Percentiles rank a stretch among this genome's conserved stretches.
These are phyloP conservation scores for Heliconius erato DNA, from an alignment of 2,888 invertebrate species.

Conservation along the genomic window DNA sequence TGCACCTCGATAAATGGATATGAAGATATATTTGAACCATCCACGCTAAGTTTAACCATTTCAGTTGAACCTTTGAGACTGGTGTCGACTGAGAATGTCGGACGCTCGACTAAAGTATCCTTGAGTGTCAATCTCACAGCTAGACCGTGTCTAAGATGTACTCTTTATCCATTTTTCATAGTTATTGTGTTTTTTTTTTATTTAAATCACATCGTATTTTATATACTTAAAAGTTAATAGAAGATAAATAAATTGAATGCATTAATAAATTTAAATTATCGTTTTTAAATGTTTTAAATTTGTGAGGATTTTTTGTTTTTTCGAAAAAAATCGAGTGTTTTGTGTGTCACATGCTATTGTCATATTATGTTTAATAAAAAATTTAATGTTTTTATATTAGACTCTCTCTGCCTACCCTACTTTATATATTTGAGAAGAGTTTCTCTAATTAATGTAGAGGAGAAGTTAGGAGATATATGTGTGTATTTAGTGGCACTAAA, in stretches of 20 bases:
- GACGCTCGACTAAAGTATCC: neutral
- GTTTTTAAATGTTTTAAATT: neutral
- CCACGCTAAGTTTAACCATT: conserved; percentile 37
- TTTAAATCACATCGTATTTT: no score
- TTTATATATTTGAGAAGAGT: neutral
- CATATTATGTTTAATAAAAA: no score
- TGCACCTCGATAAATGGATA: conserved; percentile 45
- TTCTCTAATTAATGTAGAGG: neutral
- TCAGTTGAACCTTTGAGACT: conserved; percentile 14
- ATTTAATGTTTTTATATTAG: no score
- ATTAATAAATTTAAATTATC: no score
- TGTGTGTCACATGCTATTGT: no score
- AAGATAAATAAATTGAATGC: no score
- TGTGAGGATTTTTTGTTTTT: neutral
- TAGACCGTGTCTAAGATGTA: neutral
- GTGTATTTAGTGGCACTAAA: neutral
- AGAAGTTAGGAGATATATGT: neutral
- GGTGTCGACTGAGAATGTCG: conserved; percentile 27
- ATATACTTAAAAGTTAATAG: no score
- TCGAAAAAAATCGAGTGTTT: neutral
- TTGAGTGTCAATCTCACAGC: neutral
- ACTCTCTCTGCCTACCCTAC: no score
- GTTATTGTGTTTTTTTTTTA: neutral
- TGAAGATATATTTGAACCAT: conserved; percentile 46
- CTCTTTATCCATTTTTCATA: neutral